Base-by-base conservation (phyloP, 2,888 invertebrate species). In the Tigriopus californicus region DNA sequence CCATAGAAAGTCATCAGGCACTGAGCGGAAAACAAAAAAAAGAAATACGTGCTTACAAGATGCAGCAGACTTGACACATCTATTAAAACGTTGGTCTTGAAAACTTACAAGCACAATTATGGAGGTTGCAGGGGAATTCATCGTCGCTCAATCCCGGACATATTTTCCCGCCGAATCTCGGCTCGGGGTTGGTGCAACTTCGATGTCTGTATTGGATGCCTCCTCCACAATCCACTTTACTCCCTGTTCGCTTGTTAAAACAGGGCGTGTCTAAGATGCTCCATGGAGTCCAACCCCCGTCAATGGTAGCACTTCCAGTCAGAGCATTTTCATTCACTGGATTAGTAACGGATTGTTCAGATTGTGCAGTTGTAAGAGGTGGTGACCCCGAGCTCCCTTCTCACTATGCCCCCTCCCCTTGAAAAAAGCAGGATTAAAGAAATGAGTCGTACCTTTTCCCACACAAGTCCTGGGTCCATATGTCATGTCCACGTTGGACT, bases 271-370 rank as follows among this genome's bases (percentile, higher is more conserved):
- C 52, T 1, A 24, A 22, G 12, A 11, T 51, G 33, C 22, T 22
- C 52, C 52, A 51, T 15, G 52, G 52, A 22, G 24, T 22, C 52
- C 52, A 51, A 15, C 25, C 25, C n/a, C 52, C 52, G 24, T 51
- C 24, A 13, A 47, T 13, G 24, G 47, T 20, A 8, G 47, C 20
- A 47, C 1, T 20, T 5, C 33, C 33, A 8, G 33, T 33, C 8
- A 33, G 8, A 33, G 33, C 33, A 33, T 33, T 33, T 8, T 33
- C 47, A 10, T 47, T n/a, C 18, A 47, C 18, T 47, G n/a, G 11
- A 47, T 11, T 11, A 11, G 24, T 47, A 8, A 33, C n/a, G n/a
- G n/a, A n/a, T n/a, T n/a, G n/a, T n/a, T n/a, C n/a, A n/a, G n/a
- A n/a, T n/a, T n/a, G n/a, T n/a, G n/a, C n/a, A n/a, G n/a, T n/a